phyloP scores from a whole-genome alignment of 2,888 invertebrate species.

The Zygogramma bicolorata region DNA sequence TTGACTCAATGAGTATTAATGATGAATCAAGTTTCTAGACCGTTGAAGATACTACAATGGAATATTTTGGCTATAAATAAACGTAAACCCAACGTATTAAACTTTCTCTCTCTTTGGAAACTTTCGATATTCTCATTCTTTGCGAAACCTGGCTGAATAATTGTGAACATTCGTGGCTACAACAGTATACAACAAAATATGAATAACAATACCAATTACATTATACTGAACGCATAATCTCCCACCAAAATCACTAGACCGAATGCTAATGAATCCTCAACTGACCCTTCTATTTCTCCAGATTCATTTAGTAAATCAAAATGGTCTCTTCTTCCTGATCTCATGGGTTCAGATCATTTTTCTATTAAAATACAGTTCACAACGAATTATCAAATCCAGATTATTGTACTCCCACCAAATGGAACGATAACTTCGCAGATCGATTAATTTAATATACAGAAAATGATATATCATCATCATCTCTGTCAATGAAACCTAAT shows the following conservation, averaged over 20 bases:
- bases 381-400: background rate
- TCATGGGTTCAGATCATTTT: slow-evolving; percentile 21
- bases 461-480: too few relatives aligned
- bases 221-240: slow-evolving; percentile 10
- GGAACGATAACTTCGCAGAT: slow-evolving; percentile 14
- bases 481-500: background rate
- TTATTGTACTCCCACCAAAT: slow-evolving; percentile 7
- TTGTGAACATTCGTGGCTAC: too few relatives aligned
- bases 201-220: background rate
- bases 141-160: slow-evolving; percentile 19
- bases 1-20: slow-evolving; percentile 2
- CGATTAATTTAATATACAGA: too few relatives aligned
- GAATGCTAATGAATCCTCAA: background rate
- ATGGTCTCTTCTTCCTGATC: background rate
- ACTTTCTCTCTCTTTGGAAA: background rate
- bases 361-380: slow-evolving; percentile 9
- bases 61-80: slow-evolving; percentile 17
- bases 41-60: slow-evolving; percentile 13
- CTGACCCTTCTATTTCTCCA: slow-evolving; percentile 14
- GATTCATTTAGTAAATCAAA: background rate
- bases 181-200: too few relatives aligned
- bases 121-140: slow-evolving; percentile 1
- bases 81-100: slow-evolving; percentile 6
- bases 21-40: slow-evolving; percentile 17
- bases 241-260: slow-evolving; percentile 16